These are phyloP conservation scores for Halictus quadricinctus DNA, from an alignment of 2,888 invertebrate genomes.

Conservation along the genomic window DNA sequence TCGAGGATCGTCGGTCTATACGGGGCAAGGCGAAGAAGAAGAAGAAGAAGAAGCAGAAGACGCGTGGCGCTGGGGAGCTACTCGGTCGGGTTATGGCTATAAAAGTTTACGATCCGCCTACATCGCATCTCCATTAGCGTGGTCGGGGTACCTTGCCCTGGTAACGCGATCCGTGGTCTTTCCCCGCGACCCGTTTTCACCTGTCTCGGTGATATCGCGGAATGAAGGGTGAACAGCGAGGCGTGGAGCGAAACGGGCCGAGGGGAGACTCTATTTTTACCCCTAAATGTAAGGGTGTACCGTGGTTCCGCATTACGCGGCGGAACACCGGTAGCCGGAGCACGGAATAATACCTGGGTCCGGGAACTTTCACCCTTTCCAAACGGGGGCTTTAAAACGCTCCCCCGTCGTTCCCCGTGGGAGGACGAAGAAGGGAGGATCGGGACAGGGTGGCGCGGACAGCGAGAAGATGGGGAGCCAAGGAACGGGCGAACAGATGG, in stretches of 20 bases:
- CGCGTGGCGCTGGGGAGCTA: neutral
- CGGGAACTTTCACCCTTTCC: slow-evolving; percentile 49
- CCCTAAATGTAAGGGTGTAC: slow-evolving; percentile 56
- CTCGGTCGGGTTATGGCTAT: slow-evolving; percentile 56
- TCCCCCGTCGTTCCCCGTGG: slow-evolving; percentile 6
- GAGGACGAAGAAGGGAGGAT: slow-evolving; percentile 22
- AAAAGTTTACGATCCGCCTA: slow-evolving; percentile 77
- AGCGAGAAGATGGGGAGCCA: slow-evolving; percentile 36
- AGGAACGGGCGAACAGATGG: slow-evolving; percentile 39
- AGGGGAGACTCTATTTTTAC: slow-evolving; percentile 46
- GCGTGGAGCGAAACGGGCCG: slow-evolving; percentile 5
- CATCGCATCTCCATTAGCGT: slow-evolving; percentile 78
- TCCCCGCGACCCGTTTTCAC: slow-evolving; percentile 53
- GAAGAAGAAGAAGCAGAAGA: neutral
- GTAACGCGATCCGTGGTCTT: slow-evolving; percentile 52
- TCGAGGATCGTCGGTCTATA: neutral
- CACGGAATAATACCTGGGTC: slow-evolving; percentile 56
- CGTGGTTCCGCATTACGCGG: slow-evolving; percentile 59
- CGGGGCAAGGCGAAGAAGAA: neutral
- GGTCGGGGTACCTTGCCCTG: slow-evolving; percentile 55
- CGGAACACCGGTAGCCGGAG: slow-evolving; percentile 35
- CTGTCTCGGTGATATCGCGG: slow-evolving; percentile 37
- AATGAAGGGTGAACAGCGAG: slow-evolving; percentile 37
- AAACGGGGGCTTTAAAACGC: slow-evolving; percentile 49
- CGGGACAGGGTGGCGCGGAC: slow-evolving; percentile 15